Evolutionary conservation across 2,797 vertebrate species (phyloP).

Genomic region (Tachyglossus aculeatus): DNA sequence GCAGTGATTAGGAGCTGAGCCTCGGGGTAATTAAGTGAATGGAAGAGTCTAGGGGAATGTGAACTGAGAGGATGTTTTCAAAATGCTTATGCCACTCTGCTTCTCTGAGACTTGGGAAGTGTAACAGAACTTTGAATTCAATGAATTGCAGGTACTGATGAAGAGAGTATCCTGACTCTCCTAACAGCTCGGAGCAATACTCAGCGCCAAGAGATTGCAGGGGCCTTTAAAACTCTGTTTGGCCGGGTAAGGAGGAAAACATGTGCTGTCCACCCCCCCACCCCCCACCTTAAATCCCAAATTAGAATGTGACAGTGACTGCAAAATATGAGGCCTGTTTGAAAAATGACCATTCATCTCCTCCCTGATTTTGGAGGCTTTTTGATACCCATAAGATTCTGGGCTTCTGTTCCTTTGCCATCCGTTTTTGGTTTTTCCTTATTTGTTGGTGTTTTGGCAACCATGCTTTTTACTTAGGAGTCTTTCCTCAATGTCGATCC

Average conservation of each 20-base stretch:
- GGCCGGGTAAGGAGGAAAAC: slow-evolving; percentile 83
- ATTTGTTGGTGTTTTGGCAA: neutral
- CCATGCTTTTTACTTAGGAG: neutral
- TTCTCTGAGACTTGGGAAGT: neutral
- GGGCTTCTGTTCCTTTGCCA: neutral
- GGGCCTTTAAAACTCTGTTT: slow-evolving; percentile 86
- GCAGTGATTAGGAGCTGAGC: neutral
- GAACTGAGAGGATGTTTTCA: neutral
- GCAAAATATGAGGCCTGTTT: neutral
- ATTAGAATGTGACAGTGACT: neutral
- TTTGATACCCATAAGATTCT: too few relatives aligned
- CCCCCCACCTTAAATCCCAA: fast-evolving
- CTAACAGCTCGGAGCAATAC: slow-evolving; percentile 84
- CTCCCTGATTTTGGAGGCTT: neutral
- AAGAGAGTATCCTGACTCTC: slow-evolving; percentile 86
- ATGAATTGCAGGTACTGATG: slow-evolving; percentile 86
- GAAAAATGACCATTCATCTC: neutral
- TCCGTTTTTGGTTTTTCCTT: neutral
- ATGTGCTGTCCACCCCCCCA: neutral
- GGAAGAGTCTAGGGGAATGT: fast-evolving
- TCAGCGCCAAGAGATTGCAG: slow-evolving; percentile 90
- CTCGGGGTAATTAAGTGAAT: neutral
- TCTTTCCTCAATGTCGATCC: neutral
- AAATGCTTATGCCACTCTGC: neutral
- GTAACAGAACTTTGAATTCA: neutral